Percentiles rank a stretch among this genome's conserved stretches.
Conservation (phyloP, 2,888 invertebrate genomes). For the Invenusta paracnida region DNA sequence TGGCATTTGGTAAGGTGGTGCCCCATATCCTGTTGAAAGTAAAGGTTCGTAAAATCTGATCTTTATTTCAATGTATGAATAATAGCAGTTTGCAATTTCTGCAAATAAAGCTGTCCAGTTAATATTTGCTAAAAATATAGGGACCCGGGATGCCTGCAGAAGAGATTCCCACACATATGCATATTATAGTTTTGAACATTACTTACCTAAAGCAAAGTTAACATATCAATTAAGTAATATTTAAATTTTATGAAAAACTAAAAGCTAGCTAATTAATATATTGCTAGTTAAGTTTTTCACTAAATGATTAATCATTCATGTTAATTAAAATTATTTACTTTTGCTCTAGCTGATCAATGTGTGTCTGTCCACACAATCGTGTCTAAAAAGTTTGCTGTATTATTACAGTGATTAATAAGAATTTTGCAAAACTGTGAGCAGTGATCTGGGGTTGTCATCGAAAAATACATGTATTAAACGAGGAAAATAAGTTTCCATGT, state of each 20-base stretch:
- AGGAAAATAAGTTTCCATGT: neutral
- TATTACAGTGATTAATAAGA: no score
- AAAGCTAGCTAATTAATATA: no score
- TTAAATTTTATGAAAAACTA: no score
- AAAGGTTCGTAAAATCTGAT: neutral
- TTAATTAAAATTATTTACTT: neutral
- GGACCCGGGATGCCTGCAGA: neutral
- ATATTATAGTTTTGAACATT: no score
- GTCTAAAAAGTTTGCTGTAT: neutral
- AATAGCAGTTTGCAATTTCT: constrained; percentile 6
- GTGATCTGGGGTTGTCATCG: neutral
- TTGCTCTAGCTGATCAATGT: neutral
- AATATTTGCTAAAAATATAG: neutral
- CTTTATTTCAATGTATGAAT: neutral
- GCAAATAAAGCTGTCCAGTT: neutral
- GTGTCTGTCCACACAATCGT: neutral
- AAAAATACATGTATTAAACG: neutral
- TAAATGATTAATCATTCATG: neutral
- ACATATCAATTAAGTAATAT: no score
- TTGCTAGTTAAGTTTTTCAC: neutral
- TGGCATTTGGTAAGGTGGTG: neutral
- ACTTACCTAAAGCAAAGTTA: no score
- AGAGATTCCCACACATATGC: neutral
- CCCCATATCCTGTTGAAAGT: constrained; percentile 19
- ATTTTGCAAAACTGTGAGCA: neutral